Evolutionary conservation across 2,888 invertebrate genomes (phyloP), one percentile per base, ranked within the genome.

Genomic region (Torymus texanus): DNA sequence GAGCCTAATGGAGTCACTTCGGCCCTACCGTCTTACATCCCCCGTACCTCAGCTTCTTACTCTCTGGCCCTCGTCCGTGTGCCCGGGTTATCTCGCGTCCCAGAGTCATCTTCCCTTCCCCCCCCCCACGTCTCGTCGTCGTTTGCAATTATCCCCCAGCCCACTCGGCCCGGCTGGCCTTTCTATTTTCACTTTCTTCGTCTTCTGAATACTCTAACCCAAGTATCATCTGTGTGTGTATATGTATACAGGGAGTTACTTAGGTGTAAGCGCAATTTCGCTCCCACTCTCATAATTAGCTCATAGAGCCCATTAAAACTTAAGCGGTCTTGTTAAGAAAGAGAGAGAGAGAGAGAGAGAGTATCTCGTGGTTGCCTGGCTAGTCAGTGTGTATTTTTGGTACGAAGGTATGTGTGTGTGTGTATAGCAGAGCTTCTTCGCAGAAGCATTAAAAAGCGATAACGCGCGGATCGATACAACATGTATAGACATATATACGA

Each of bases 271-370:
- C 29, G 29, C 29, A 29, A 29, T 29, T 29, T 29, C 29, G 29
- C 29, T 29, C 29, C 62, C 81, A 79, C 81, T 80, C 82, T 84
- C 83, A 83, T 85, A 86, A 88, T 88, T 87, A 86, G 85, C 84
- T 87, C 85, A 86, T 86, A 84, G 82, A 88, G 84, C 82, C 83
- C 85, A 87, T 88, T 88, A 87, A 86, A 88, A 86, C 83, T 85
- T 86, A 81, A 86, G 83, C 85, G 82, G 82, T 83, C 84, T 85
- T 83, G 84, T 86, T 86, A 85, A 84, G 71, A 74, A 5, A 29
- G 29, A 29, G 29, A 29, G 29, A 29, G 29, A 29, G 29, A 29
- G 29, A 29, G 29, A 29, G 29, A 29, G 29, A 5, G 29, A 3
- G 68, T 62, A 62, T 61, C 56, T 78, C 62, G 41, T 0, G 29